These are phyloP conservation scores for Gopherus flavomarginatus DNA, from an alignment of 2,113 vertebrate genomes.

Conservation along the genomic window DNA sequence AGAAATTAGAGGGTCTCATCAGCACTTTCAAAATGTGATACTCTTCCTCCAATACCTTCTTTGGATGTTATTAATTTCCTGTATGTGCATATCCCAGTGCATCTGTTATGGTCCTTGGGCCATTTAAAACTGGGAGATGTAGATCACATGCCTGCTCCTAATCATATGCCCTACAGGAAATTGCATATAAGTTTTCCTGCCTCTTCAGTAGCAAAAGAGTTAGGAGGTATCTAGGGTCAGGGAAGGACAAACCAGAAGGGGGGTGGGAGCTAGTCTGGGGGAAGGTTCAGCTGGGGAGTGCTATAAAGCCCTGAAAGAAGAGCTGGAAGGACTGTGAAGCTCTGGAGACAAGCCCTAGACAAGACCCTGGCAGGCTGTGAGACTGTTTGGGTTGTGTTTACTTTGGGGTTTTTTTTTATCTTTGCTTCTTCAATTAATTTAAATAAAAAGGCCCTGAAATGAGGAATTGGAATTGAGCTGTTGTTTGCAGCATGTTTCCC, in stretches of 20 bases:
- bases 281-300: constrained; percentile 41
- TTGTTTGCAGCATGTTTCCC: constrained; percentile 28
- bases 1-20: not conserved
- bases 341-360: constrained; percentile 38
- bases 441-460: constrained; percentile 35
- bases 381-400: constrained; percentile 45
- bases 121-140: not conserved
- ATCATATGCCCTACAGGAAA: accelerated
- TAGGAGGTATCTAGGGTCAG: not conserved
- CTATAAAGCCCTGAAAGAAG: not conserved
- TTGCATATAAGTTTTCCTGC: not conserved
- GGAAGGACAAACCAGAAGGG: not conserved
- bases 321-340: not conserved
- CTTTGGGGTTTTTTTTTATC: constrained; percentile 34
- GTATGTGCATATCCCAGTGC: not conserved
- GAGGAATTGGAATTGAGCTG: constrained; percentile 26
- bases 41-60: not conserved
- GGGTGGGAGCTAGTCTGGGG: constrained; percentile 15
- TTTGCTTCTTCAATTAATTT: constrained; percentile 54
- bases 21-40: not conserved
- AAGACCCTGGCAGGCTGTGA: constrained; percentile 1
- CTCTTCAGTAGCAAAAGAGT: not conserved
- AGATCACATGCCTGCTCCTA: not conserved
- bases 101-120: not conserved
- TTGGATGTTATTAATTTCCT: not conserved